Percentiles rank a stretch among this genome's conserved stretches.
Evolutionary conservation across 1,140 invertebrate genomes (phyloP).

Genomic region (Theocolax elegans): DNA sequence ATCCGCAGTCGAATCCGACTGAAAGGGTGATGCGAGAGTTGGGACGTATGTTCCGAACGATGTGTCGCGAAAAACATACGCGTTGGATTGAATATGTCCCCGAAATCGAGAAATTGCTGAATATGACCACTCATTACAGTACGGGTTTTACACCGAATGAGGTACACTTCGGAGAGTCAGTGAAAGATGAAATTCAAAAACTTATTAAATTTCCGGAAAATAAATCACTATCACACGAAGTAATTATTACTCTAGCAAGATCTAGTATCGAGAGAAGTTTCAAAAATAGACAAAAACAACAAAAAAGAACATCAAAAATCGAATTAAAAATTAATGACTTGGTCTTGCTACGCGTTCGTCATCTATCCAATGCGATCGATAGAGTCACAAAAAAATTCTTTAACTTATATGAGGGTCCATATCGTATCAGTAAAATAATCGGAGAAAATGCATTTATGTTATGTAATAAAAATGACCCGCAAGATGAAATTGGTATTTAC

Average conservation of each 20-base stretch:
- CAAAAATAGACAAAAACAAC: conserved; percentile 9
- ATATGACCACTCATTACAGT: conserved; percentile 29
- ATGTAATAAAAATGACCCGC: too few relatives aligned
- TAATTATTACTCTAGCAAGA: conserved; percentile 6
- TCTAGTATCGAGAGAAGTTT: conserved; percentile 9
- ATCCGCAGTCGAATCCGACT: too few relatives aligned
- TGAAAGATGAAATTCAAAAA: conserved; percentile 16
- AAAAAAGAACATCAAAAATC: background rate
- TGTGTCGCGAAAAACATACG: too few relatives aligned
- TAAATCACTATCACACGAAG: too few relatives aligned
- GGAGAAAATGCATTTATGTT: background rate
- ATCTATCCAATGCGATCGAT: background rate
- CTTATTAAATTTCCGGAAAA: background rate
- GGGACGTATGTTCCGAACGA: too few relatives aligned
- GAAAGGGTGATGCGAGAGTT: too few relatives aligned
- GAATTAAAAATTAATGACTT: conserved; percentile 8
- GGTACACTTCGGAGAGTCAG: conserved; percentile 32
- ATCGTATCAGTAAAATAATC: background rate
- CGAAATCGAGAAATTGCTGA: conserved; percentile 41
- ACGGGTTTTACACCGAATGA: conserved; percentile 50
- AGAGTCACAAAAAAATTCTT: background rate
- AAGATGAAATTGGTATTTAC: too few relatives aligned
- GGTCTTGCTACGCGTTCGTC: conserved; percentile 33
- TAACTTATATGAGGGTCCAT: background rate
- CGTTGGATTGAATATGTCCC: conserved; percentile 31